Evolutionary conservation across 2,888 invertebrate genomes (phyloP), one percentile per base, ranked within the genome.

Genomic region (Alloscopus bannaensis): DNA sequence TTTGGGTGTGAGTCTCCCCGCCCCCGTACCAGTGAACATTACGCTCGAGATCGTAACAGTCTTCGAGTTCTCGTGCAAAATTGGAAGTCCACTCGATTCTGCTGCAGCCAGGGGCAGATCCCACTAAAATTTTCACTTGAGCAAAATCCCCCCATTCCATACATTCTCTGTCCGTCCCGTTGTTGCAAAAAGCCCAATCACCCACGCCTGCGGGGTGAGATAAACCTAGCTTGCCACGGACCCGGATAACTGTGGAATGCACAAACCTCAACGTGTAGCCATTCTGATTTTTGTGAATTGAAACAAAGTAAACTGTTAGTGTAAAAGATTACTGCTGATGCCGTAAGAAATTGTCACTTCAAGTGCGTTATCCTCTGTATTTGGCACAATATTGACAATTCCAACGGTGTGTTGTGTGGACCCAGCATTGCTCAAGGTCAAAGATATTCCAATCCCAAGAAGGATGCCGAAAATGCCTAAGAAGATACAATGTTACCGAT

Each of bases 1-100:
- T 69, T 55, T 83, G 82, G 0, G 28, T 62, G 40, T 75, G 66
- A 11, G 72, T 84, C 28, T 81, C 81, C 4, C 82, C 82, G 29
- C 83, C 83, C 0, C 84, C 84, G 18, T 82, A 82, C 80, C 81
- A 82, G 42, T 85, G 79, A 3, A 80, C 81, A 8, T 80, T 81
- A 42, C 29, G 26, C 28, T 42, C 36, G 24, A 84, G 22, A 4
- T 81, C 76, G 40, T 77, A 85, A 36, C 85, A 85, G 40, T 85
- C 85, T 68, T 83, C 81, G 16, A 85, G 26, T 68, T 81, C 69
- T 29, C 60, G 62, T 2, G 83, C 81, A 36, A 73, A 78, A 0
- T 66, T 31, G 8, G 83, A 81, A 4, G 75, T 72, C 85, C 85
- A 85, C 40, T 83, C 81, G n/a, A 85, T 29, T 2, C 76, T 36